A percentile compares a stretch with the other conserved stretches of the same genome.
Conservation (phyloP, 2,888 invertebrate species). For the Pyrrhosoma nymphula region DNA sequence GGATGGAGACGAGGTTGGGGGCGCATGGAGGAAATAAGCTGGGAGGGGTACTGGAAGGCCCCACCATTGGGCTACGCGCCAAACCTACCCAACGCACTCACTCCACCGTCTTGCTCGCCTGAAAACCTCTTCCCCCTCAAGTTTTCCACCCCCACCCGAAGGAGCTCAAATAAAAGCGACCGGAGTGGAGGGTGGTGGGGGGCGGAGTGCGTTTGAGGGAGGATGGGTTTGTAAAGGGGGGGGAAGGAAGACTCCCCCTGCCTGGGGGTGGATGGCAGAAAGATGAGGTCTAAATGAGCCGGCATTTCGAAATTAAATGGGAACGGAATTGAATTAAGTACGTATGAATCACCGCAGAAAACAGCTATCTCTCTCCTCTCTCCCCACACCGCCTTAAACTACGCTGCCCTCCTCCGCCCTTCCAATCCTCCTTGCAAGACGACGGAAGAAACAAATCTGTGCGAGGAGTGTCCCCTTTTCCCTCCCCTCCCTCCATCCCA, state of each 20-base stretch:
- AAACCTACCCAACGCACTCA: background rate
- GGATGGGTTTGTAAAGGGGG: background rate
- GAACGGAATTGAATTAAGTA: constrained; percentile 66
- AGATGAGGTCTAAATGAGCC: constrained; percentile 67
- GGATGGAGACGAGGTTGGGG: background rate
- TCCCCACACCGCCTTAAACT: no score
- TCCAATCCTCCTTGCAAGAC: background rate
- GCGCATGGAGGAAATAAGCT: background rate
- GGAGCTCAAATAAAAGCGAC: constrained; percentile 45
- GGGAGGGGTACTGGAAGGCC: background rate
- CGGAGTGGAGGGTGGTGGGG: background rate
- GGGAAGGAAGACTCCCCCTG: background rate
- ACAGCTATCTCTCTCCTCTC: constrained; percentile 10
- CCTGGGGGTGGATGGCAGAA: background rate
- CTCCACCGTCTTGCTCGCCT: background rate
- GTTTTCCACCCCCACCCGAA: background rate
- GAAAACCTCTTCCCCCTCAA: background rate
- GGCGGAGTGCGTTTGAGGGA: background rate
- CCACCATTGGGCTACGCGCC: background rate
- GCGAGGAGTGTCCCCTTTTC: background rate
- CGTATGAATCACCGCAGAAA: constrained; percentile 65
- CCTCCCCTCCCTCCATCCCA: background rate
- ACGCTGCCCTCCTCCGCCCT: background rate
- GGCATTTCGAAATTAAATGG: constrained; percentile 66
- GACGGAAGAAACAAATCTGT: background rate